Conservation (phyloP, 2,113 vertebrate species). For the Sylvilagus bachmani region DNA sequence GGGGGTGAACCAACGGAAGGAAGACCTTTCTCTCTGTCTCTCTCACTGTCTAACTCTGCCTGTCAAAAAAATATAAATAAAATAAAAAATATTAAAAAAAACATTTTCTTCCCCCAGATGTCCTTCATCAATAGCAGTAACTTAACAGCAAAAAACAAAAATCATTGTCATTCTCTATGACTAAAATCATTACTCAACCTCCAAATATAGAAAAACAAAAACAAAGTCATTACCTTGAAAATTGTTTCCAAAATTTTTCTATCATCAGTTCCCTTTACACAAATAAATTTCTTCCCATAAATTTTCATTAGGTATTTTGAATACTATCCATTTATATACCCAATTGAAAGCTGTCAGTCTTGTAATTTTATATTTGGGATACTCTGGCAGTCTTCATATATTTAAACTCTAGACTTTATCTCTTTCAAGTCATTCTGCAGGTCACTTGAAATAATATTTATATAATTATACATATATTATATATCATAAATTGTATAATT, state of each 20-base stretch:
- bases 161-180: neutral
- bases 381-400: neutral
- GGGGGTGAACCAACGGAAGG: no score
- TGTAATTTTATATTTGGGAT: neutral
- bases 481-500: no score
- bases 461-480: no score
- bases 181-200: neutral
- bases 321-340: neutral
- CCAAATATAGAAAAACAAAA: neutral
- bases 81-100: no score
- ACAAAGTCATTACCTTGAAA: neutral
- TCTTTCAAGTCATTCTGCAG: neutral
- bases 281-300: neutral
- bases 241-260: neutral
- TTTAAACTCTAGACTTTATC: neutral
- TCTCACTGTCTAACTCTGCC: no score
- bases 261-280: neutral
- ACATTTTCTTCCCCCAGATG: neutral
- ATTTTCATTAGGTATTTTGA: neutral
- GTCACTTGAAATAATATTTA: neutral
- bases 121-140: neutral
- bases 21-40: no score
- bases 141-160: neutral
- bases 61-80: no score
- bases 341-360: neutral